Evolutionary conservation across 2,888 invertebrate genomes (phyloP), one percentile per base, ranked within the genome.

Genomic region (Limenitis camilla): DNA sequence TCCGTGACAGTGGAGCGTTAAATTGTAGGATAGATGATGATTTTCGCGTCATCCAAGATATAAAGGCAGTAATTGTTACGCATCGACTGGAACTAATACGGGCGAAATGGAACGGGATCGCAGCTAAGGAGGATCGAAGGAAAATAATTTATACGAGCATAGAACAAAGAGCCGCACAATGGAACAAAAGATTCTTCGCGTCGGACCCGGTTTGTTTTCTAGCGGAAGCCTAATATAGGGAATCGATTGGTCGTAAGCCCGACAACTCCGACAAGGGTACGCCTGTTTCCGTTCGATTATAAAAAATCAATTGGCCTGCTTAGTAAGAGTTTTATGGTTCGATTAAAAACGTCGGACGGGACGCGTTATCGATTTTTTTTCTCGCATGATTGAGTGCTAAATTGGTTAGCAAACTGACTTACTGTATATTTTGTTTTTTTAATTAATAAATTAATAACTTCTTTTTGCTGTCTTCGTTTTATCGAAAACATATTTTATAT

Each of bases 51-150:
- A 86, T 83, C 78, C 81, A 78, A 75, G 62, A 78, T 74, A 84
- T 82, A 85, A 85, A 84, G 79, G 75, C 72, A 72, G 78, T 85
- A 87, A 87, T 86, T 85, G 86, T 85, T 85, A 81, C 81, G 78
- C 84, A 86, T 81, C 79, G 80, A 71, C 76, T 84, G 86, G 84
- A 85, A 87, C 86, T 86, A 87, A 87, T 82, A 80, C 81, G 86
- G 74, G 72, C 80, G 81, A 84, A 85, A 87, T 86, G 84, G 82
- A 82, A 84, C 78, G 78, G 77, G 83, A 84, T 79, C 76, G 78
- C 76, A 78, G 55, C 79, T 73, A 75, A 77, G 83, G 78, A 77
- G 79, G 81, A 81, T 81, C 80, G 78, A 78, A 81, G 80, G 82
- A 81, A 84, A 83, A 85, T 85, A 83, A 86, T 86, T 85, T 84